A percentile compares a stretch with the other conserved stretches of the same genome.
phyloP scores from a whole-genome alignment of 2,113 vertebrate species.

The Crotophaga sulcirostris region DNA sequence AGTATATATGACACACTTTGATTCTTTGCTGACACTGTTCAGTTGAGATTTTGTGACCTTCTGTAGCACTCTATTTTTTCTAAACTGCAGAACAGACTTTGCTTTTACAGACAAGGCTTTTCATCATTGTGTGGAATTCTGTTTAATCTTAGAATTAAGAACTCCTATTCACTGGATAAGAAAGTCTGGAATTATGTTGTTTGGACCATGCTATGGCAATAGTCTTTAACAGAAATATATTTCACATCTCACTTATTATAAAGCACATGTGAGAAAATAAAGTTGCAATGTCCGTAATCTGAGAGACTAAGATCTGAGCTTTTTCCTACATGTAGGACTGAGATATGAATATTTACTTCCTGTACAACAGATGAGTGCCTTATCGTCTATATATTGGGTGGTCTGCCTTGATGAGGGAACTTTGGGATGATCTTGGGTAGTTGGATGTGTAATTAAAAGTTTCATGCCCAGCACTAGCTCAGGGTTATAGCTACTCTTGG shows the following conservation, averaged over 20 bases:
- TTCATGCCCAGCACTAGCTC: neutral
- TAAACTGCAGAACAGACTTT: neutral
- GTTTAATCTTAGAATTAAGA: neutral
- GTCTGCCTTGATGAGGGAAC: neutral
- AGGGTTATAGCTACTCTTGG: neutral
- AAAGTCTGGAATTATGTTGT: neutral
- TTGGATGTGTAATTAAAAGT: neutral
- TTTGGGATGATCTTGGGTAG: neutral
- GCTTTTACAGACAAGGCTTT: neutral
- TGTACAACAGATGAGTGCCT: neutral
- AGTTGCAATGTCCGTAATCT: neutral
- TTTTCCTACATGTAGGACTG: neutral
- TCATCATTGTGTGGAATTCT: neutral
- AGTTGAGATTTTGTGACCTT: neutral
- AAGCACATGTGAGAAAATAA: neutral
- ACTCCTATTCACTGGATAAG: neutral
- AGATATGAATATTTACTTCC: neutral
- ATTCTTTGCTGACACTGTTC: neutral
- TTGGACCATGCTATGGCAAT: neutral
- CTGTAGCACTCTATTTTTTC: neutral
- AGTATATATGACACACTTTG: neutral
- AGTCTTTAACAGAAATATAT: neutral
- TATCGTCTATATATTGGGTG: neutral
- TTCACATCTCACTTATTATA: neutral
- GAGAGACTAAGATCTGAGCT: rapidly evolving